phyloP scores from a whole-genome alignment of 2,888 invertebrate species.

The Myathropa florea region DNA sequence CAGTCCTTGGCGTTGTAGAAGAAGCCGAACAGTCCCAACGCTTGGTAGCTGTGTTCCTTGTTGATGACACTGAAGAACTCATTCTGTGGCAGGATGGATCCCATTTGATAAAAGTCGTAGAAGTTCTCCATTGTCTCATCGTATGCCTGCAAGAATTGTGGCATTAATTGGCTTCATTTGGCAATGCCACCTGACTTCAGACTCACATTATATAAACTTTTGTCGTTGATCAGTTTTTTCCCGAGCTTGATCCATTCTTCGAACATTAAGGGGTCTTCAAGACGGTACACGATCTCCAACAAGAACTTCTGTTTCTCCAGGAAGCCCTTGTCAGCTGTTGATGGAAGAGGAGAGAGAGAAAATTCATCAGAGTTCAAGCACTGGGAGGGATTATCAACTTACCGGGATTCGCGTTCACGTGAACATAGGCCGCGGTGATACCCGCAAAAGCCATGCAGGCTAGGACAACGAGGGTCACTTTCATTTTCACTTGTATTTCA shows the following conservation, averaged over 20 bases:
- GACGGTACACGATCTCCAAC: slow-evolving; percentile 74
- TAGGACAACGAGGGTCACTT: slow-evolving; percentile 75
- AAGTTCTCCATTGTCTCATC: slow-evolving; percentile 76
- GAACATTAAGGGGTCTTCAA: slow-evolving; percentile 75
- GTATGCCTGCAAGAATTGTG: slow-evolving; percentile 70
- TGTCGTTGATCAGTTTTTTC: slow-evolving; percentile 71
- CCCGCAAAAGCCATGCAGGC: slow-evolving; percentile 76
- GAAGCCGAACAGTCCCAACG: slow-evolving; percentile 84
- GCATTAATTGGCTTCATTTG: not conserved
- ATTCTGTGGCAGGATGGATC: slow-evolving; percentile 82
- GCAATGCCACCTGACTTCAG: not conserved
- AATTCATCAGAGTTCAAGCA: not conserved
- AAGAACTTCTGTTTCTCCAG: slow-evolving; percentile 76
- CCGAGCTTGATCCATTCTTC: slow-evolving; percentile 77
- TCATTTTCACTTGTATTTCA: slow-evolving; percentile 74
- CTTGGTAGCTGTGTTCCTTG: slow-evolving; percentile 82
- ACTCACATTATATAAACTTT: slow-evolving; percentile 74
- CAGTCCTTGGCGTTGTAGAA: slow-evolving; percentile 87
- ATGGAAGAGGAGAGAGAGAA: not conserved
- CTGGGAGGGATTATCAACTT: not conserved
- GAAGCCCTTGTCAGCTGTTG: slow-evolving; percentile 73
- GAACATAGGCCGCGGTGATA: slow-evolving; percentile 72
- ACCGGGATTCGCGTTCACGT: slow-evolving; percentile 41
- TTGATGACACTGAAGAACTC: slow-evolving; percentile 83
- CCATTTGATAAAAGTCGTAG: slow-evolving; percentile 75